Evolutionary conservation across 2,888 invertebrate genomes (phyloP), one percentile per base, ranked within the genome.

Genomic region (Rotaria macrura): DNA sequence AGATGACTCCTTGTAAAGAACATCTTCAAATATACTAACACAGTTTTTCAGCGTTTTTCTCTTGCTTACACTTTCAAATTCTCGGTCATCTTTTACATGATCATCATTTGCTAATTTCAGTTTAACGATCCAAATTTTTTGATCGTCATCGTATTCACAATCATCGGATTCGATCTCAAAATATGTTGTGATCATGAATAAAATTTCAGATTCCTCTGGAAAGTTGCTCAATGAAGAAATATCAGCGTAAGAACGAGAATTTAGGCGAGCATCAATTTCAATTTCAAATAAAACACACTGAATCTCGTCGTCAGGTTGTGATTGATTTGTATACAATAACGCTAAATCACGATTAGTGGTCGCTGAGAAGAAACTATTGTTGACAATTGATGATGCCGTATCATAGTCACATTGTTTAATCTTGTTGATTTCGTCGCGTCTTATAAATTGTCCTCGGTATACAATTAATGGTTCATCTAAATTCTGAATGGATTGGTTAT

Each of bases 1-100:
- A 57, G 57, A 57, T 57, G 57, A 57, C 57, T 57, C n/a, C 57
- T 29, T 57, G 57, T 57, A 57, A 57, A 57, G 57, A 57, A 57
- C 57, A n/a, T 57, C 57, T n/a, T 57, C n/a, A 57, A 57, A 29
- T 57, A 57, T 29, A 57, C 57, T 57, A 29, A 57, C 57, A 57
- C 57, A 57, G 57, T 57, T 57, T 57, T 57, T 57, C 57, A 57
- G n/a, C 14, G 57, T 57, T 57, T 57, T 57, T 57, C 57, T 57
- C 57, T 57, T 57, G 57, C 57, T 57, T 29, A 14, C 57, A 57
- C 57, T 57, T 57, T 57, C n/a, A 57, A 57, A 57, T n/a, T 57
- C 57, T 57, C 57, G 57, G n/a, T 57, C 57, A 29, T 57, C 57
- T 57, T 57, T 57, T 57, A 57, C 29, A 57, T 29, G 29, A 65